Evolutionary conservation across 2,888 invertebrate genomes (phyloP).

Genomic region (Polylopha cassiicola): DNA sequence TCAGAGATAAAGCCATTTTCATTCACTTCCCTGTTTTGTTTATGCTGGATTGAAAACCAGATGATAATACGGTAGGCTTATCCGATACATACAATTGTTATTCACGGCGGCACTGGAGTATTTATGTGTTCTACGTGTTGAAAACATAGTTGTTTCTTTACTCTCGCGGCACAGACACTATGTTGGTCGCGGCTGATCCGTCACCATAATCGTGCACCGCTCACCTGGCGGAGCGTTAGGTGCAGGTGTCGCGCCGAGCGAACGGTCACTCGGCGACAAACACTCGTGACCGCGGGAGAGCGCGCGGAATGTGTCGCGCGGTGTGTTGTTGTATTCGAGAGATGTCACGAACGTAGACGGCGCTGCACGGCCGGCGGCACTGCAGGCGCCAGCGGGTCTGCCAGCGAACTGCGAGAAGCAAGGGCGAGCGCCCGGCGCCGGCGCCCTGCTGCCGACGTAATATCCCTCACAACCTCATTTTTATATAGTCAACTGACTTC

Average conservation of each 20-base stretch:
- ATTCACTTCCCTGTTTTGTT: conserved; percentile 29
- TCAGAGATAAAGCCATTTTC: conserved; percentile 61
- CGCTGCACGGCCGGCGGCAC: conserved; percentile 42
- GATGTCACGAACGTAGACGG: conserved; percentile 25
- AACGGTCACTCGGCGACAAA: conserved; percentile 25
- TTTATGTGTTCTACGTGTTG: conserved; percentile 39
- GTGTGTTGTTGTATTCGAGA: conserved; percentile 18
- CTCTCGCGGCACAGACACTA: conserved; percentile 53
- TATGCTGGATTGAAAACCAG: conserved; percentile 63
- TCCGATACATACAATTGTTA: conserved; percentile 43
- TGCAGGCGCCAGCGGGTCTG: conserved; percentile 67
- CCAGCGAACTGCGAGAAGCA: conserved; percentile 50
- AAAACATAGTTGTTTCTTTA: conserved; percentile 56
- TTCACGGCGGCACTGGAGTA: conserved; percentile 45
- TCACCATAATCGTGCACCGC: conserved; percentile 50
- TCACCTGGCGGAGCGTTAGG: conserved; percentile 28
- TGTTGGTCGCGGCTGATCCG: conserved; percentile 39
- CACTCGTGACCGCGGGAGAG: conserved; percentile 25
- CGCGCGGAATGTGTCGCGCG: conserved; percentile 26
- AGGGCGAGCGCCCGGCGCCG: conserved; percentile 64
- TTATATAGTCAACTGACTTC: conserved; percentile 76
- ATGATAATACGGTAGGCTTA: conserved; percentile 47
- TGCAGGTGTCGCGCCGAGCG: conserved; percentile 23
- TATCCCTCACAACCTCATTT: conserved; percentile 69
- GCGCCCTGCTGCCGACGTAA: conserved; percentile 61